Base-by-base conservation (phyloP, 1,140 invertebrate genomes). In the Phthorimaea operculella region DNA sequence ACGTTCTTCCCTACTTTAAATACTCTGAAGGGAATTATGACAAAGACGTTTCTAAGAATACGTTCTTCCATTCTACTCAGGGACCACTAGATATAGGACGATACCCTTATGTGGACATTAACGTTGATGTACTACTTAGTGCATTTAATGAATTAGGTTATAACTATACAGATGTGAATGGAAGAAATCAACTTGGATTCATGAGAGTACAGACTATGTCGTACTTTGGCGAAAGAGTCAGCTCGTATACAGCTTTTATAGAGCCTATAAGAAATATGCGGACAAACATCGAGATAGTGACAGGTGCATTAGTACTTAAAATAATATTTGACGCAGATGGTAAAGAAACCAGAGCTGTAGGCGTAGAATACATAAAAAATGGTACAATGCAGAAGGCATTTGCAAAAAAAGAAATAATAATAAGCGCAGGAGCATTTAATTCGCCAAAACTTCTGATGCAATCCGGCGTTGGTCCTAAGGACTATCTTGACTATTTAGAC, bases 1-100 rank as follows among this genome's bases (percentile, higher is more conserved):
- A 91, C 18, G 88, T 93, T 70, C 87, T 91, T 6, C 91, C 92
- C 56, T 91, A 90, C 69, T 92, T 91, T 64, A 86, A 89, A 72
- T 87, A 88, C 64, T 83, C 82, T 12, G 86, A 88, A 73, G 78
- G 79, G 57, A 85, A 83, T 59, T 85, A 82, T 49, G 79, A 85
- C 51, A 81, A 75, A 60, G 80, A 85, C 52, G 78, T 83, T 57
- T 73, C 68, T 21, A 81, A 80, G 63, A 83, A 82, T 55, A 77
- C 74, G 59, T 66, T 75, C 44, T 83, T 71, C 58, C 80, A 85
- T 60, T 81, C 79, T 1, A 82, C 75, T 0, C 74, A 79, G 65
- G 82, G 79, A 12, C 76, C 82, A 9, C 51, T 85, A n/a, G 80
- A 83, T 56, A 70, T 83, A 11, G 82, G 80, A 15, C 61, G 79